These are phyloP conservation scores for Corydoras maculifer DNA, from an alignment of 2,113 vertebrate genomes.

Conservation along the genomic window DNA sequence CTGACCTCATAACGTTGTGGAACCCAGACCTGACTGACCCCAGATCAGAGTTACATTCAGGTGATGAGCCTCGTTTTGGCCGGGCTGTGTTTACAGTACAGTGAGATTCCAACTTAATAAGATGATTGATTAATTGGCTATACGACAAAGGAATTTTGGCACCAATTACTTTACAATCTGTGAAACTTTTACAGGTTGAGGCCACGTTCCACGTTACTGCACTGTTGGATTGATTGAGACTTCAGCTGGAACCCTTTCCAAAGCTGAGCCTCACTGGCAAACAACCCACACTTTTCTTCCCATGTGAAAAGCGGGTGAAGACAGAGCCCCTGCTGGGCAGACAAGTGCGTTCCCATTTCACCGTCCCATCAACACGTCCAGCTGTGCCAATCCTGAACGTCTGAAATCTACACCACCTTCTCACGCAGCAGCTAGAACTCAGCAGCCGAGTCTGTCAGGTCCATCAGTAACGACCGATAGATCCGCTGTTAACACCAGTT, in stretches of 20 bases:
- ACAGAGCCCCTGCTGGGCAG: conserved; percentile 13
- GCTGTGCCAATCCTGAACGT: conserved; percentile 43
- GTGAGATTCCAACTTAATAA: too few relatives aligned
- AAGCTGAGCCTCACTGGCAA: not conserved
- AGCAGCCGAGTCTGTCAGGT: conserved; percentile 54
- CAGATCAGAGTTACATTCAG: too few relatives aligned
- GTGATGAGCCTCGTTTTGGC: too few relatives aligned
- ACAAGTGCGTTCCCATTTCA: conserved; percentile 7
- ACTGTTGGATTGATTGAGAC: not conserved
- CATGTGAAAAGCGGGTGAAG: not conserved
- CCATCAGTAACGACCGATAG: conserved; percentile 43
- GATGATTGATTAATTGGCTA: too few relatives aligned
- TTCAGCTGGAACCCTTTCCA: not conserved
- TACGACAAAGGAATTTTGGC: too few relatives aligned
- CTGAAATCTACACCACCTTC: conserved; percentile 53
- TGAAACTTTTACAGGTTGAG: not conserved
- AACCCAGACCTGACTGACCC: too few relatives aligned
- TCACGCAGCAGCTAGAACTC: conserved; percentile 59
- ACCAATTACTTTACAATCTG: too few relatives aligned
- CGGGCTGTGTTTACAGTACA: too few relatives aligned
- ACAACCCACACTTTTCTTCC: too few relatives aligned
- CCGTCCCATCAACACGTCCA: conserved; percentile 44
- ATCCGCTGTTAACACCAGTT: conserved; percentile 2
- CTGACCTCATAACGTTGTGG: too few relatives aligned
- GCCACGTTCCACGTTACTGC: conserved; percentile 1